Conservation (phyloP, 2,113 vertebrate species). For the Sciurus niger region DNA sequence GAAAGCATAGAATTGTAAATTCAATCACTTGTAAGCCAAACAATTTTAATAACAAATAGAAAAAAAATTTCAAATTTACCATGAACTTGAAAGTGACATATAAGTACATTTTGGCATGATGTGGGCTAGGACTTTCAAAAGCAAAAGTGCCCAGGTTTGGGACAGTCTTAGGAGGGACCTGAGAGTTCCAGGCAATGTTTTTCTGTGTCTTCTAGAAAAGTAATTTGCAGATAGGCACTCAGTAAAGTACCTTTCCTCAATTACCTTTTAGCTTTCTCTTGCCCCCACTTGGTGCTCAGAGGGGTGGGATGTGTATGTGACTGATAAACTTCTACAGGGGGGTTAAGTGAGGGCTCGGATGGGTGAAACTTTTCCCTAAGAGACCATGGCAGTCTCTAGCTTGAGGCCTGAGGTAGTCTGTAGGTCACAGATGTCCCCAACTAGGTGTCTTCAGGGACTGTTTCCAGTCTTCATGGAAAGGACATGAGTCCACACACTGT, state of each 20-base stretch:
- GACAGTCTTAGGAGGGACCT: not conserved
- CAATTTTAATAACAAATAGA: constrained; percentile 16
- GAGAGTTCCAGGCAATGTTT: not conserved
- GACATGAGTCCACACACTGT: not conserved
- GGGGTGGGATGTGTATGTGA: fast-evolving
- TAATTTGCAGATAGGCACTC: not conserved
- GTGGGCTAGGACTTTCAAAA: not conserved
- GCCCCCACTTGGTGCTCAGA: not conserved
- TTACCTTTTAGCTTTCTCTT: not conserved
- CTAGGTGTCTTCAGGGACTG: not conserved
- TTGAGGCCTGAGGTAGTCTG: not conserved
- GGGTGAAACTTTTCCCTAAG: not conserved
- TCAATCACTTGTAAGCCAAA: not conserved
- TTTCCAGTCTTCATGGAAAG: not conserved
- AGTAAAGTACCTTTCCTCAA: not conserved
- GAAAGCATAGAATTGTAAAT: not conserved
- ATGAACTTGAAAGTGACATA: not conserved
- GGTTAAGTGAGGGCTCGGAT: not conserved
- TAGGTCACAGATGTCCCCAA: not conserved
- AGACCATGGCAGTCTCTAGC: not conserved
- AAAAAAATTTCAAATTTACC: constrained; percentile 19
- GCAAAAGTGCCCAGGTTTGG: not conserved
- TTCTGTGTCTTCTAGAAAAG: not conserved
- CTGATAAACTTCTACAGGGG: not conserved
- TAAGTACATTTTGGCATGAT: not conserved